Conservation (phyloP, 2,113 vertebrate species). For the Cryptotis parvus region DNA sequence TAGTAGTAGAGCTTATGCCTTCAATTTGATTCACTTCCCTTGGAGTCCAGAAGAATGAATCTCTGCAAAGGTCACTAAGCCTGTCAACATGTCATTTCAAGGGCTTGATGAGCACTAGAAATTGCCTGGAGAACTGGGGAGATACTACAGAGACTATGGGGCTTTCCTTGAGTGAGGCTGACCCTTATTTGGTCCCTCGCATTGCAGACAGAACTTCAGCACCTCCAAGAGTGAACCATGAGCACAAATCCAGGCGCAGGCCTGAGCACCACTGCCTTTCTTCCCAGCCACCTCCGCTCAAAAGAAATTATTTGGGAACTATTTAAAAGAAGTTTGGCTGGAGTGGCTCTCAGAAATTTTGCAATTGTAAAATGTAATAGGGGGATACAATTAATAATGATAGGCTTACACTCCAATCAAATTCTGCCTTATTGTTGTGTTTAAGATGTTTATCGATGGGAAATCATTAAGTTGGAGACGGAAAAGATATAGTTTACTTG, state of each 20-base stretch:
- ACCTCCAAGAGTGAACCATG: too few species aligned
- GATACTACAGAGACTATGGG: too few species aligned
- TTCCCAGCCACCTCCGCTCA: too few species aligned
- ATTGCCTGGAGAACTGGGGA: neutral
- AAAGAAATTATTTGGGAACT: too few species aligned
- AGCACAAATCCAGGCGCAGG: too few species aligned
- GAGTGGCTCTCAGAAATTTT: neutral
- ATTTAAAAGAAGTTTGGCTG: too few species aligned
- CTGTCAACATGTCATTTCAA: neutral
- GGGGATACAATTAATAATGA: too few species aligned
- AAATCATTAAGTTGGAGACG: neutral
- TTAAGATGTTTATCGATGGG: neutral
- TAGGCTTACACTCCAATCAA: neutral
- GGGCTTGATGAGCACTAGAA: neutral
- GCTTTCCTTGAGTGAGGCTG: too few species aligned
- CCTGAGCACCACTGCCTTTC: too few species aligned
- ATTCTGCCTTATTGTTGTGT: neutral
- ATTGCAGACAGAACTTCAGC: too few species aligned
- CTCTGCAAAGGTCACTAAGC: neutral
- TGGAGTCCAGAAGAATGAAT: neutral
- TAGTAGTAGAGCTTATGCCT: neutral
- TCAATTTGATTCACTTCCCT: neutral
- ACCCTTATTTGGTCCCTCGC: too few species aligned
- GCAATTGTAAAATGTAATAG: neutral
- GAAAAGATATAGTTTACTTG: neutral